Percentiles rank a stretch among this genome's conserved stretches.
These are phyloP conservation scores for Paramormyrops hopkinsi DNA, from an alignment of 2,797 vertebrate genomes.

Conservation along the genomic window DNA sequence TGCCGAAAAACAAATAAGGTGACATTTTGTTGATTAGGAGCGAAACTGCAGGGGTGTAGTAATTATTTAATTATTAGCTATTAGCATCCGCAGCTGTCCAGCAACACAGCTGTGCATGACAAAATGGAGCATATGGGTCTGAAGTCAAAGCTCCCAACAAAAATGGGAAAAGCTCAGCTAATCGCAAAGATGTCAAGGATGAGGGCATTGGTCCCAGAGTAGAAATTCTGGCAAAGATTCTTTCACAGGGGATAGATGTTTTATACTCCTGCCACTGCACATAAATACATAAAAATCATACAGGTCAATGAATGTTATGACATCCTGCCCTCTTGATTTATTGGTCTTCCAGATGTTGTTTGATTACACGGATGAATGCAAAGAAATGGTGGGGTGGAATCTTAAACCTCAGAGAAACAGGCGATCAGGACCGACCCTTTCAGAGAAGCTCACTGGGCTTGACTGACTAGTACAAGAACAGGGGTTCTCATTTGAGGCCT, in stretches of 20 bases:
- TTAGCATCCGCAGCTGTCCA: neutral
- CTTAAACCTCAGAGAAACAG: neutral
- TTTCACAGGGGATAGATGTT: neutral
- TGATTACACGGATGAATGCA: constrained; percentile 1
- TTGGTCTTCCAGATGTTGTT: neutral
- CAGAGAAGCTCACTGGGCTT: neutral
- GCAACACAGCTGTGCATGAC: neutral
- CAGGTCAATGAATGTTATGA: neutral
- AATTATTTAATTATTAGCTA: neutral
- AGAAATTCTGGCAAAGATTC: neutral
- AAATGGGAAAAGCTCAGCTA: neutral
- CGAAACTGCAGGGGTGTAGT: neutral
- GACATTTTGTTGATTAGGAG: neutral
- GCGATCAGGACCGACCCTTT: neutral
- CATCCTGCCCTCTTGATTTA: neutral
- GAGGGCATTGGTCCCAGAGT: neutral
- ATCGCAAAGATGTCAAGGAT: neutral
- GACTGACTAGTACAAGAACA: neutral
- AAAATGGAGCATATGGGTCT: neutral
- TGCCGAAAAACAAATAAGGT: neutral
- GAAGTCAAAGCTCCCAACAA: neutral
- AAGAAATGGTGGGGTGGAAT: neutral
- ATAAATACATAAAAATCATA: neutral
- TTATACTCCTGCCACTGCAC: neutral
- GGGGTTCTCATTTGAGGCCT: neutral